Evolutionary conservation across 1,140 invertebrate species (phyloP), one percentile per base, ranked within the genome.

Genomic region (Pachyrhynchus sulphureomaculatus): DNA sequence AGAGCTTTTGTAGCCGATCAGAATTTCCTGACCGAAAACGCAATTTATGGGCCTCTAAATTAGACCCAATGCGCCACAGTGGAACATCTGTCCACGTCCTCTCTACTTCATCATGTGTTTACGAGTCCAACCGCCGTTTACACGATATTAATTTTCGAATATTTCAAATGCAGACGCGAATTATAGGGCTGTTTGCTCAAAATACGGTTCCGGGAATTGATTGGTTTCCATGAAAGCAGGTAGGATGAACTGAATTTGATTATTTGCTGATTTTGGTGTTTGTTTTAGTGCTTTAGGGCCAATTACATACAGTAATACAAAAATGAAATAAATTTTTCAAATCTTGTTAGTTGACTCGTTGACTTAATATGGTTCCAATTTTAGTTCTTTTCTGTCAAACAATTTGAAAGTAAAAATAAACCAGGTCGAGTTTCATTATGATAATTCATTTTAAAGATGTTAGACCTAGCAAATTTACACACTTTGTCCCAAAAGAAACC

Each of bases 1-100:
- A 65, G 63, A 49, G 58, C 66, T 65, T 65, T 68, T 68, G 66
- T 65, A 68, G 62, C 62, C 63, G 63, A 68, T 68, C 62, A 52
- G 57, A 62, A 63, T 65, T 59, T 57, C 65, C 65, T 67, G 65
- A 64, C 59, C 37, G 61, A 49, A 17, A 34, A 24, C 45, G 47
- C 47, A 63, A 66, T 66, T 66, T 66, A 66, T 66, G 55, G 37
- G 48, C 42, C 54, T 39, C 44, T 63, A 63, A 66, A 66, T 66
- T 66, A 66, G 60, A 55, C 48, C 60, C 54, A 41, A 49, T 63
- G 44, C 49, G 47, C 33, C 41, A 18, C 45, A 49, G 29, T 41
- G 23, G 47, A 64, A 51, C 62, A 58, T 64, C 62, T 64, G 62
- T 64, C 39, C 62, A 42, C 47, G 52, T 63, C 44, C 26, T 62